Percentiles rank a stretch among this genome's conserved stretches.
phyloP scores from a whole-genome alignment of 2,888 invertebrate genomes.

The Flexamia atlantica region DNA sequence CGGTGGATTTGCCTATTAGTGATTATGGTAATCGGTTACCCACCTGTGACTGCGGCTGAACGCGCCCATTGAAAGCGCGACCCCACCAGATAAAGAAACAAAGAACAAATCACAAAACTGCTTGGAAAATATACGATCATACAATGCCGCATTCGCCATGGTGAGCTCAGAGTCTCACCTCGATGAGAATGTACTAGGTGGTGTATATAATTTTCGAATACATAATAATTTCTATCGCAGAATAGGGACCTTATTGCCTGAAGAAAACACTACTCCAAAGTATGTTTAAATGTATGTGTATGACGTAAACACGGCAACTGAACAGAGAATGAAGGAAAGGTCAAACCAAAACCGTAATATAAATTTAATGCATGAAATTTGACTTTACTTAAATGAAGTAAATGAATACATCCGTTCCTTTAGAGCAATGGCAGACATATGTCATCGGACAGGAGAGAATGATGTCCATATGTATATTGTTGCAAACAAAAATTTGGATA shows the following conservation, averaged over 20 bases:
- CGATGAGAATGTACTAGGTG: background rate
- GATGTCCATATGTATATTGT: background rate
- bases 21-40: no score
- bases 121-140: no score
- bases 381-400: background rate
- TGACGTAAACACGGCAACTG: conserved; percentile 39
- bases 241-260: conserved; percentile 14
- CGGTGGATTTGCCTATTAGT: no score
- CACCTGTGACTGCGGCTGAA: no score
- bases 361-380: background rate
- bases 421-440: background rate
- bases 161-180: conserved; percentile 24
- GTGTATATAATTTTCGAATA: conserved; percentile 17
- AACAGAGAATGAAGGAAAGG: conserved; percentile 10
- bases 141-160: background rate
- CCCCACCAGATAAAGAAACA: no score
- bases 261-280: background rate
- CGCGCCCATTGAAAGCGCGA: no score
- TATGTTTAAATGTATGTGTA: conserved; percentile 33
- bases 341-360: background rate
- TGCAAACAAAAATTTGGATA: background rate
- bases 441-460: background rate
- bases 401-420: background rate
- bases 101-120: no score
- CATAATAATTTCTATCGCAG: background rate